These are phyloP conservation scores for Psittacus erithacus DNA, from an alignment of 2,113 vertebrate genomes.

Conservation along the genomic window DNA sequence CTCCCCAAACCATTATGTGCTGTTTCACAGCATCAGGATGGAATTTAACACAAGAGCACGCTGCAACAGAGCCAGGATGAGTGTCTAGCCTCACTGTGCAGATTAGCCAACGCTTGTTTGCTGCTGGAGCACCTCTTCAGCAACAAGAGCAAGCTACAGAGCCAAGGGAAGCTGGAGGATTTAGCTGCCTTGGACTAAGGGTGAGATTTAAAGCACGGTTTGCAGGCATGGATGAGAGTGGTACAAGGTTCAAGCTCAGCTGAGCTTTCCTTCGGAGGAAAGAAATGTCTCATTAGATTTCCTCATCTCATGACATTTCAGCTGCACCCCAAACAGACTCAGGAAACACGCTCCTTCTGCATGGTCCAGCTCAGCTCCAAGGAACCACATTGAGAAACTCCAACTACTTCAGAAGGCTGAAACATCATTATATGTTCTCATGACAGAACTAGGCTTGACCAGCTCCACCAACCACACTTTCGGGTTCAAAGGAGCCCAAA, in stretches of 20 bases:
- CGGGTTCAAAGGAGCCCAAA: neutral
- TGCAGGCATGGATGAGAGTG: neutral
- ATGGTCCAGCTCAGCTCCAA: neutral
- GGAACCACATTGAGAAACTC: neutral
- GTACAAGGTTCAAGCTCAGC: neutral
- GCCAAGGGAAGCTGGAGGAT: neutral
- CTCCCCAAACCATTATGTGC: neutral
- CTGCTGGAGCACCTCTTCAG: neutral
- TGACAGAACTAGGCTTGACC: neutral
- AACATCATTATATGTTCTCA: neutral
- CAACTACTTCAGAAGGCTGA: neutral
- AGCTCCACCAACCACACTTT: neutral
- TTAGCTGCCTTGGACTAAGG: neutral
- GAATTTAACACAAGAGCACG: neutral
- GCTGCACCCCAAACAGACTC: neutral
- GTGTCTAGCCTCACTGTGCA: neutral
- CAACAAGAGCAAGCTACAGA: neutral
- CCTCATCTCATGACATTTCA: neutral
- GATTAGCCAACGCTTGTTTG: neutral
- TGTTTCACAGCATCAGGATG: neutral
- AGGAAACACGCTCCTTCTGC: neutral
- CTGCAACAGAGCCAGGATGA: neutral
- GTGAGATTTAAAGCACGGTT: neutral
- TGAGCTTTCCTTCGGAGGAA: neutral
- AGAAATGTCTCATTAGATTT: neutral